These are phyloP conservation scores for Acromyrmex echinatior DNA, from an alignment of 1,140 invertebrate species.

Conservation along the genomic window DNA sequence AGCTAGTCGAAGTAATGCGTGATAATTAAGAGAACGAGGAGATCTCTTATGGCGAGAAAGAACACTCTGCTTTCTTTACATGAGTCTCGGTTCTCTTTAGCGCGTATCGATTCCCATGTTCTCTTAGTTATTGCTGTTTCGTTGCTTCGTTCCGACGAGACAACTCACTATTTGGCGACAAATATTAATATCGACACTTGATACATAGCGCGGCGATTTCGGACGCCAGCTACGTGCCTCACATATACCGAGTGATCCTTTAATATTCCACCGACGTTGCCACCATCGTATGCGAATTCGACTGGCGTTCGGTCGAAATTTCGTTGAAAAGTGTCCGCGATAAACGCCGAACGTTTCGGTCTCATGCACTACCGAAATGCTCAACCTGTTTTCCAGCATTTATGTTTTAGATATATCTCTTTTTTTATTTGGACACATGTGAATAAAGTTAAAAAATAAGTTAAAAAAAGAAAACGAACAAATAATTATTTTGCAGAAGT, in stretches of 20 bases:
- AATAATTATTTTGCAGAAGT: too few relatives aligned
- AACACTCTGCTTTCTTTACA: not conserved
- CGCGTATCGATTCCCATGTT: constrained; percentile 46
- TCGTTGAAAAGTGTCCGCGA: constrained; percentile 40
- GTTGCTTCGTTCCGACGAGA: not conserved
- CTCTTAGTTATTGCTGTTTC: not conserved
- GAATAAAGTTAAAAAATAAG: not conserved
- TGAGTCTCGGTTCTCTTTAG: not conserved
- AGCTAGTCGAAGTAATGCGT: not conserved
- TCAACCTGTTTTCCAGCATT: not conserved
- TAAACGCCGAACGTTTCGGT: constrained; percentile 34
- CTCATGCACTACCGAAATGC: not conserved
- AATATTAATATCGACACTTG: constrained; percentile 75
- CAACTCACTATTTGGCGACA: constrained; percentile 58
- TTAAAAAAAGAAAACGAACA: not conserved
- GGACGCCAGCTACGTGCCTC: constrained; percentile 61
- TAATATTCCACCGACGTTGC: constrained; percentile 75
- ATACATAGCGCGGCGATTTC: constrained; percentile 67
- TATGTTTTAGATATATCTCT: not conserved
- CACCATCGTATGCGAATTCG: constrained; percentile 70
- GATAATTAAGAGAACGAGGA: not conserved
- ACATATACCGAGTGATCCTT: constrained; percentile 68
- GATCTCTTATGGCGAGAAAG: constrained; percentile 25
- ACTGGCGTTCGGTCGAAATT: constrained; percentile 42
- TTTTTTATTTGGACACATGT: not conserved